Conservation (phyloP, 2,888 invertebrate genomes). For the Polietes domitor region DNA sequence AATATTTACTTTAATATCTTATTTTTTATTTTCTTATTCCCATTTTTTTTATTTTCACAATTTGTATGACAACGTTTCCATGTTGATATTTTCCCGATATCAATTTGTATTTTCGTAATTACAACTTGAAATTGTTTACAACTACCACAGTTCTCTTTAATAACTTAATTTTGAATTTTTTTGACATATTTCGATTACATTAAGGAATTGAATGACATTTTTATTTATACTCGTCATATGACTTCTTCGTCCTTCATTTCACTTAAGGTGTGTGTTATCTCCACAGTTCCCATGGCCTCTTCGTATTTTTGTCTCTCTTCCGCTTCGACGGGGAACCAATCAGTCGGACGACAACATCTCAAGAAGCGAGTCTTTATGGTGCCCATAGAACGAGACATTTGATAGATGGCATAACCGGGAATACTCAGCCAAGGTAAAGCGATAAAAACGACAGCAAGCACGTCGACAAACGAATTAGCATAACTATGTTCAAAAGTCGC, state of each 20-base stretch:
- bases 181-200: too few relatives aligned
- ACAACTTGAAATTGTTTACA: too few relatives aligned
- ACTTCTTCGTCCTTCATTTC: conserved; percentile 50
- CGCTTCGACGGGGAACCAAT: conserved; percentile 78
- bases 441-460: conserved; percentile 68
- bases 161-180: too few relatives aligned
- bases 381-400: conserved; percentile 74
- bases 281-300: conserved; percentile 73
- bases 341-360: conserved; percentile 75
- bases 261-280: conserved; percentile 72
- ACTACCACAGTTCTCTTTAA: too few relatives aligned
- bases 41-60: too few relatives aligned
- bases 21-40: too few relatives aligned
- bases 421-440: conserved; percentile 73
- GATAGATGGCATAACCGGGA: conserved; percentile 75
- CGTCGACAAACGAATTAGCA: conserved; percentile 40
- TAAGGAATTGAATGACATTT: too few relatives aligned
- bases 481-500: conserved; percentile 54
- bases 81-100: too few relatives aligned
- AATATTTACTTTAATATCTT: too few relatives aligned
- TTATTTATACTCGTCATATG: neutral
- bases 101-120: too few relatives aligned
- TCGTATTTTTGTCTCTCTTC: conserved; percentile 76
- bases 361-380: conserved; percentile 71
- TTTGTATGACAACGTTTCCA: too few relatives aligned